Conservation (phyloP, 2,797 vertebrate species). For the Leucoraja ocellata region DNA sequence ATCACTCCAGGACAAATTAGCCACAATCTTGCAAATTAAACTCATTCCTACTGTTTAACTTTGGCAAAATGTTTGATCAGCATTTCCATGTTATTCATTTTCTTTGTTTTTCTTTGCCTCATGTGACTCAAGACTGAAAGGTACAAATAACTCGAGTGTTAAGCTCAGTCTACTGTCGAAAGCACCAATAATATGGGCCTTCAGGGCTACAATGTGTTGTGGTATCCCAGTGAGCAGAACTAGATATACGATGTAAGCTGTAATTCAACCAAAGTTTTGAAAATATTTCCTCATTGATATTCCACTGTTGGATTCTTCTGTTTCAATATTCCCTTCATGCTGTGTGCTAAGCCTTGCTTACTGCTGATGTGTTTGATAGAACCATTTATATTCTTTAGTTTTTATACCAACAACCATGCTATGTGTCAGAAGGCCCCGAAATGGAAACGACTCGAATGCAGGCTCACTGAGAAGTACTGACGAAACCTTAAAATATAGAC, state of each 20-base stretch:
- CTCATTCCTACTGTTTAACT: background rate
- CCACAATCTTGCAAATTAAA: background rate
- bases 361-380: background rate
- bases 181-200: background rate
- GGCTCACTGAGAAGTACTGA: too few species aligned
- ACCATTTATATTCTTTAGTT: background rate
- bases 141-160: background rate
- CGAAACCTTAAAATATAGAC: too few species aligned
- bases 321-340: background rate
- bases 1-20: background rate
- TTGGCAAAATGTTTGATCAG: background rate
- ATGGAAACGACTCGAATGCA: too few species aligned
- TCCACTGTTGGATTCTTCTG: background rate
- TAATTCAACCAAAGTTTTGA: background rate
- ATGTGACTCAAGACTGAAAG: background rate
- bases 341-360: background rate
- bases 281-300: background rate
- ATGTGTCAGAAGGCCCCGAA: too few species aligned
- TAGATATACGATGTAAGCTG: background rate
- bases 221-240: background rate
- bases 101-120: background rate
- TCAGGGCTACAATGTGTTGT: background rate
- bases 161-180: background rate
- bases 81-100: background rate
- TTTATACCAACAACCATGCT: background rate